Percentiles rank a stretch among this genome's conserved stretches.
phyloP scores from a whole-genome alignment of 2,113 vertebrate genomes.

The Meleagris gallopavo region DNA sequence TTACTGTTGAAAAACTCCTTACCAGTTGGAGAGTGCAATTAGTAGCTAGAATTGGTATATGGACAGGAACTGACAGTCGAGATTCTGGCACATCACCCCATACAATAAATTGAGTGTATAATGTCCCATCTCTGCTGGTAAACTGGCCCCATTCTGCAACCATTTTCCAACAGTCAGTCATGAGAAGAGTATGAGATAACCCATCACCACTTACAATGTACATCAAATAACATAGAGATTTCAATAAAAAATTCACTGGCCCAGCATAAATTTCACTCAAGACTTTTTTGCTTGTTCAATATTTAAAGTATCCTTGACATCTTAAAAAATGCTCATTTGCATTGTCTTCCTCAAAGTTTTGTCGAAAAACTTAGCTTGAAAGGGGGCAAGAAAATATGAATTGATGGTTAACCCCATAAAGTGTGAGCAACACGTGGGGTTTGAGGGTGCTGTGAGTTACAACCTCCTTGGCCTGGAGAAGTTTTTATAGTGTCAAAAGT shows the following conservation, averaged over 20 bases:
- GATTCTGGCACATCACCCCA: not conserved
- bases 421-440: not conserved
- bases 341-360: not conserved
- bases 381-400: not conserved
- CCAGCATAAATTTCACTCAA: not conserved
- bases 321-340: not conserved
- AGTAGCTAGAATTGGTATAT: not conserved
- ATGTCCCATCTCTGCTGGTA: not conserved
- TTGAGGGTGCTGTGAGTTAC: not conserved
- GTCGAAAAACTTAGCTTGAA: not conserved
- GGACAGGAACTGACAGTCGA: not conserved
- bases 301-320: not conserved
- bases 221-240: not conserved
- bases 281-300: not conserved
- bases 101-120: not conserved
- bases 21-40: rapidly evolving
- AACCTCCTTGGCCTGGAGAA: not conserved
- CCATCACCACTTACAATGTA: not conserved
- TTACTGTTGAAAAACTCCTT: not conserved
- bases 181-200: rapidly evolving
- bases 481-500: not conserved
- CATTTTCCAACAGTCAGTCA: not conserved
- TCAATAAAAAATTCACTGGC: not conserved
- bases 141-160: not conserved
- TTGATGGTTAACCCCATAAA: not conserved